Evolutionary conservation across 2,113 vertebrate species (phyloP).

Genomic region (Hemiscyllium ocellatum): DNA sequence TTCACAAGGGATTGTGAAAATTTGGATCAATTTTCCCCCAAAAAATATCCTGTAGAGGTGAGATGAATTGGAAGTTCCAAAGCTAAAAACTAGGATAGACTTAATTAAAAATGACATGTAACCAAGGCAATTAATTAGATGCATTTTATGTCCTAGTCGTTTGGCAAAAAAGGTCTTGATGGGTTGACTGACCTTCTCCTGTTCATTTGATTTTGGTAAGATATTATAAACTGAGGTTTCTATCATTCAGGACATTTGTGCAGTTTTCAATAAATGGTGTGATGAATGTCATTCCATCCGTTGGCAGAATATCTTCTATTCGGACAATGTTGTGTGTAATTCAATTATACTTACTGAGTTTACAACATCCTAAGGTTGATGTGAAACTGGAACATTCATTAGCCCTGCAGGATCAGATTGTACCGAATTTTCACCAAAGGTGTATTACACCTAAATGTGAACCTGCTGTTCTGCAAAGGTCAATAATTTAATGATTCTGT

Average conservation of each 20-base stretch:
- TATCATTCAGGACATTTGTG: not conserved
- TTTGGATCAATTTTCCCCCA: not conserved
- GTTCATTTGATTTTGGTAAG: not conserved
- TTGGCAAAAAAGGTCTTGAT: not conserved
- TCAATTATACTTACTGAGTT: not conserved
- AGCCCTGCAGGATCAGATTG: not conserved
- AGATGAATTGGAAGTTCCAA: not conserved
- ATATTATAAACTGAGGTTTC: not conserved
- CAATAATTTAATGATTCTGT: not conserved
- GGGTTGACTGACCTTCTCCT: not conserved
- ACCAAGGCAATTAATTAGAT: not conserved
- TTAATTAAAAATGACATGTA: not conserved
- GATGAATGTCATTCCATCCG: not conserved
- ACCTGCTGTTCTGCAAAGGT: not conserved
- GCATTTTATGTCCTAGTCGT: not conserved
- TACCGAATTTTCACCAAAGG: not conserved
- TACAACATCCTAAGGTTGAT: not conserved
- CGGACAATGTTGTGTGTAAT: not conserved
- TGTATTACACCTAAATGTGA: not conserved
- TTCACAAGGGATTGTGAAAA: not conserved
- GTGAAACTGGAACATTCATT: not conserved
- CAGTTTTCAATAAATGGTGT: not conserved
- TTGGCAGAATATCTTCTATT: not conserved
- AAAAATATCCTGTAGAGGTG: not conserved
- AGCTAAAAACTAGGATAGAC: not conserved